A percentile compares a stretch with the other conserved stretches of the same genome.
Conservation (phyloP, 2,113 vertebrate species). For the Coreoperca whiteheadi region DNA sequence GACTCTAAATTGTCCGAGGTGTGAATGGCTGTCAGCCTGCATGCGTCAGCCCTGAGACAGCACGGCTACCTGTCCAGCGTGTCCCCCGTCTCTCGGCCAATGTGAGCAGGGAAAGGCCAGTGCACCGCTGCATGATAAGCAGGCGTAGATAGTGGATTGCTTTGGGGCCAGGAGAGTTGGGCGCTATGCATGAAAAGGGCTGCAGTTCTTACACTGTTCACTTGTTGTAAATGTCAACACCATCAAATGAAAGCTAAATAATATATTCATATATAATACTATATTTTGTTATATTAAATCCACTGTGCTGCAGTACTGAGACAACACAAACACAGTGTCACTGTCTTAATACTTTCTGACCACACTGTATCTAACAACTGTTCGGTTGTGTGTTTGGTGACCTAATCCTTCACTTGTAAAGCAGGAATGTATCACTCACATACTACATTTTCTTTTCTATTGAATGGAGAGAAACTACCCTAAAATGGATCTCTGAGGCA, state of each 20-base stretch:
- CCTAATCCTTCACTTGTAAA: not conserved
- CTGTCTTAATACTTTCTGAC: not conserved
- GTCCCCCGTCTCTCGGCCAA: not conserved
- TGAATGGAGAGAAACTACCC: not conserved
- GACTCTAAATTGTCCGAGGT: conserved; percentile 10
- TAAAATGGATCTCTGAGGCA: not conserved
- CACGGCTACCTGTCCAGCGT: not conserved
- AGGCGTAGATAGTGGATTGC: not conserved
- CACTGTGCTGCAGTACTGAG: not conserved
- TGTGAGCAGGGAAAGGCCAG: not conserved
- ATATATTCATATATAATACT: too few relatives aligned
- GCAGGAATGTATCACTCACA: not conserved
- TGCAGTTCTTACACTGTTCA: not conserved
- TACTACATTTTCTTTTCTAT: not conserved
- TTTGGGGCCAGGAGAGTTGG: not conserved
- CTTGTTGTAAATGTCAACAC: not conserved
- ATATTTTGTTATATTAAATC: not conserved
- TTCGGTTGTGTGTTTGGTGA: not conserved
- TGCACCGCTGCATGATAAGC: not conserved
- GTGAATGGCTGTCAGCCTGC: conserved; percentile 4
- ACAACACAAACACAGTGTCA: not conserved
- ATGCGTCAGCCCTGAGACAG: not conserved
- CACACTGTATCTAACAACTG: not conserved
- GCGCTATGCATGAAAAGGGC: not conserved
- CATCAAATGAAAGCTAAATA: not conserved